phyloP scores from a whole-genome alignment of 2,797 vertebrate species.

The Danio albolineatus region DNA sequence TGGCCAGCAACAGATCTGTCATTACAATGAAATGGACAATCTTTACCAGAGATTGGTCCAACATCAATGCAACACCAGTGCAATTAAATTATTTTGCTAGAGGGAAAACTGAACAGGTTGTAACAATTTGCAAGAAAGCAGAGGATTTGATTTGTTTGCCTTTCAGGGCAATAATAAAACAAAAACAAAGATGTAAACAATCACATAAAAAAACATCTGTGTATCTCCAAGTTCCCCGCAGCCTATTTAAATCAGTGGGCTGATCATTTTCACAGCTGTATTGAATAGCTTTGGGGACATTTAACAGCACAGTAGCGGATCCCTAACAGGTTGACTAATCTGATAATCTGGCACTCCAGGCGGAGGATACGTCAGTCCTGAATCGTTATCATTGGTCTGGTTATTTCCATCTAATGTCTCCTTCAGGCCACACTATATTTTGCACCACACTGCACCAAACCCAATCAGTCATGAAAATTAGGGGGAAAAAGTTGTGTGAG shows the following conservation, averaged over 20 bases:
- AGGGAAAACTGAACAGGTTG: background rate
- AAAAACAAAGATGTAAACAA: conserved; percentile 11
- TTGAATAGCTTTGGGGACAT: conserved; percentile 8
- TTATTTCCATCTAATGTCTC: conserved; percentile 64
- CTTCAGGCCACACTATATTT: conserved; percentile 60
- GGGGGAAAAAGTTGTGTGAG: no score
- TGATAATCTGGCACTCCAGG: conserved; percentile 70
- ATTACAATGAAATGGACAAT: conserved; percentile 75
- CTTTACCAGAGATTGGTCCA: conserved; percentile 61
- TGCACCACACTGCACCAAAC: background rate
- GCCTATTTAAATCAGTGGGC: background rate
- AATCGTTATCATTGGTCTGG: conserved; percentile 56
- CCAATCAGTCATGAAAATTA: background rate
- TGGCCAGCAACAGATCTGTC: conserved; percentile 73
- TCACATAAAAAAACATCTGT: conserved; percentile 11
- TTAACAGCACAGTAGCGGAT: background rate
- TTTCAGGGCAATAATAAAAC: conserved; percentile 10
- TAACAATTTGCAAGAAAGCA: background rate
- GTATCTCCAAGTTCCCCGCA: conserved; percentile 1
- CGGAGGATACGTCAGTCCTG: conserved; percentile 69
- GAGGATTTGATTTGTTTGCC: background rate
- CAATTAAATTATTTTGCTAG: background rate
- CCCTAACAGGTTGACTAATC: conserved; percentile 53
- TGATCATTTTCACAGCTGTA: conserved; percentile 8
- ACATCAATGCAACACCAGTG: conserved; percentile 2